Evolutionary conservation across 2,797 vertebrate species (phyloP).

Genomic region (Pampus argenteus): DNA sequence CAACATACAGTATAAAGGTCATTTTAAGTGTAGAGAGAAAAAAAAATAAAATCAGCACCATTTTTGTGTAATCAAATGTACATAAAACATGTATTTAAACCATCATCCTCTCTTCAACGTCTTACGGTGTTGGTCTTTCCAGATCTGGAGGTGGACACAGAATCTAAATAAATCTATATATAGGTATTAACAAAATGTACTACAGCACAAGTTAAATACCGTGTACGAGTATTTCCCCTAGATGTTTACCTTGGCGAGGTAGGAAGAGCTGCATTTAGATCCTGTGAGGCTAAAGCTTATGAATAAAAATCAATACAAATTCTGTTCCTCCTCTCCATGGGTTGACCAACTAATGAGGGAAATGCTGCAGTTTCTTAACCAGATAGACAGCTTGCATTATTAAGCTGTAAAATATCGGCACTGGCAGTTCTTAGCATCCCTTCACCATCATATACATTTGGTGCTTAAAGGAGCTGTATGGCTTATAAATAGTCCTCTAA

Average conservation of each 20-base stretch:
- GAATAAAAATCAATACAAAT: conserved; percentile 48
- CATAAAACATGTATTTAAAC: conserved; percentile 23
- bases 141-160: conserved; percentile 37
- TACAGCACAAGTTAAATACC: conserved; percentile 52
- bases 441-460: conserved; percentile 33
- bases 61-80: conserved; percentile 39
- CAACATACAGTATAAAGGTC: conserved; percentile 57
- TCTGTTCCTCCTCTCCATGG: conserved; percentile 16
- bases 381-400: conserved; percentile 26
- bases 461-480: conserved; percentile 30
- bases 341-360: conserved; percentile 44
- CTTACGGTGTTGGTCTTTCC: conserved; percentile 12
- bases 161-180: conserved; percentile 35
- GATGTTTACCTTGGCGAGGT: conserved; percentile 67
- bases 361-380: conserved; percentile 35
- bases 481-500: conserved; percentile 55
- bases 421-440: conserved; percentile 36
- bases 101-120: conserved; percentile 12
- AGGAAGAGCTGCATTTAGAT: conserved; percentile 60
- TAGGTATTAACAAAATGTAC: conserved; percentile 35
- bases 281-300: conserved; percentile 44
- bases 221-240: conserved; percentile 44
- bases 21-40: conserved; percentile 37
- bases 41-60: conserved; percentile 29
- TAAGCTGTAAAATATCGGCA: conserved; percentile 28